Base-by-base conservation (phyloP, 2,888 invertebrate genomes). In the Oscheius myriophilus region DNA sequence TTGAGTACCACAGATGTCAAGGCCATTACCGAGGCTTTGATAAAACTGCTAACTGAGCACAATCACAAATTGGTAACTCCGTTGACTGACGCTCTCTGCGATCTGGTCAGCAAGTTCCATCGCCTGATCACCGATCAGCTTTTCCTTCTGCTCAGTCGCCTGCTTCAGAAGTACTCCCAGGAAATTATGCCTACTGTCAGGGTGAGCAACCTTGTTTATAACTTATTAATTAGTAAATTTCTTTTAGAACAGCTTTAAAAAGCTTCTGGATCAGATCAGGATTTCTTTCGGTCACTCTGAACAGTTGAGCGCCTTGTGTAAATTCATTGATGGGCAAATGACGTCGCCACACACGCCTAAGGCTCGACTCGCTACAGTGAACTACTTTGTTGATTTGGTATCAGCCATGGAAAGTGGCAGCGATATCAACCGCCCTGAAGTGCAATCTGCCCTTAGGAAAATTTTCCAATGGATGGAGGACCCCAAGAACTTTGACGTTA, bases 71-170 rank as follows among this genome's bases (percentile, higher is more conserved):
- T 72, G 12, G 26, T 61, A 18, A 16, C 25, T 33, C 25, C 49
- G 0, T 14, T 61, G 9, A 89, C 96, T 86, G 97, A 97, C 87
- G 93, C 95, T 0, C 91, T 97, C 49, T 93, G 93, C 84, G 95
- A 95, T 87, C 90, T 96, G 83, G 91, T 97, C 16, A 46, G 46
- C 39, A 23, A n/a, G 16, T 49, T 61, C 26, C 92, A 92, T 86
- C 91, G 91, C 75, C 94, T 96, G 86, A 90, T 97, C 62, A 91
- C 92, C 83, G 94, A 94, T 87, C 96, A 96, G 95, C 90, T 97
- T 1, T 95, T 95, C 85, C 92, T 95, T 79, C 90, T 97, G 62
- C 90, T 96, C 86, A 93, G 93, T 69, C 91, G 93, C 85, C 90
- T 92, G 18, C 91, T 97, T 66, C 92, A 93, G 88, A 73, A 73